Conservation (phyloP, 2,888 invertebrate species). For the Noctua janthe region DNA sequence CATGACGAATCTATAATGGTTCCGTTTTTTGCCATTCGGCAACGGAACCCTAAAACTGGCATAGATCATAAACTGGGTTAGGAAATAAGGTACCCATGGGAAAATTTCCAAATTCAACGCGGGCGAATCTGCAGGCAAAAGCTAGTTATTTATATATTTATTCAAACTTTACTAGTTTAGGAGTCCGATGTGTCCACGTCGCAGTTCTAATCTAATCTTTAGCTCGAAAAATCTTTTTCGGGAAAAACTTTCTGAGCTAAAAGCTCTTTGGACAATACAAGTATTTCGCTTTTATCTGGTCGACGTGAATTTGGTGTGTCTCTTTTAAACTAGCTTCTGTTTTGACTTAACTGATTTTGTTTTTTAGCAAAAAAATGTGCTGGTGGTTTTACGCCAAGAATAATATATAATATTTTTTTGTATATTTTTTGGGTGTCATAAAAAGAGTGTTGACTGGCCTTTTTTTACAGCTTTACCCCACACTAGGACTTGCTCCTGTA, state of each 20-base stretch:
- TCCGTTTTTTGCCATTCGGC: no score
- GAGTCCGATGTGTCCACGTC: conserved; percentile 37
- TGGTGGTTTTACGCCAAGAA: neutral
- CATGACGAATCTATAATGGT: no score
- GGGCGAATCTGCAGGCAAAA: no score
- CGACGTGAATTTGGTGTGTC: conserved; percentile 38
- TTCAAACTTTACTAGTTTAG: conserved; percentile 32
- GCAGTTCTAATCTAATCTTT: conserved; percentile 61
- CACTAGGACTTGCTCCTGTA: no score
- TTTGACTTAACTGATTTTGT: conserved; percentile 26
- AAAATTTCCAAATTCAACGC: no score
- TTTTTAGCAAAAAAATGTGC: neutral
- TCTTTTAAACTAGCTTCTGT: conserved; percentile 35
- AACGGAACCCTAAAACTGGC: no score
- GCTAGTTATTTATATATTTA: conserved; percentile 11
- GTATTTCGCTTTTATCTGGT: conserved; percentile 57
- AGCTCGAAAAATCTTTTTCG: conserved; percentile 59
- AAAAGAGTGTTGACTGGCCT: neutral
- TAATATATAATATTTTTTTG: neutral
- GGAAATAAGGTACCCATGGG: no score
- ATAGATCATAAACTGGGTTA: no score
- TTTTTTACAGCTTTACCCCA: no score
- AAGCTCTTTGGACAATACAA: conserved; percentile 63
- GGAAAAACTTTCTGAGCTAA: conserved; percentile 59
- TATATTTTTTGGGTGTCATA: neutral